Evolutionary conservation across 30 jellyfish, hydroid and myxozoan species (phyloP), one percentile per base, ranked within the genome.

Genomic region (Cassiopea xamachana): DNA sequence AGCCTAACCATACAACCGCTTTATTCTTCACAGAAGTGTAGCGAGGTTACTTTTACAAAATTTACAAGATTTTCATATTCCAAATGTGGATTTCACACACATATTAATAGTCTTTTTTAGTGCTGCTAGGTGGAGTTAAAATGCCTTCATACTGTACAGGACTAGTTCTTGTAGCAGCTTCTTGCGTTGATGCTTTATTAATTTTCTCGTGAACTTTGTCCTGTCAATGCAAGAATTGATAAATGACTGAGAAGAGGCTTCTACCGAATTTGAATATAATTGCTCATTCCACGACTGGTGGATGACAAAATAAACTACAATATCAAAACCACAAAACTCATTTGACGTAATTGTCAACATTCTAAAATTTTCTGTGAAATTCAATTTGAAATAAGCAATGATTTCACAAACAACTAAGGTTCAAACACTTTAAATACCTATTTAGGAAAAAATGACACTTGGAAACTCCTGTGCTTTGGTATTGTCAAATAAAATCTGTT

Each of bases 101-200:
- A 18, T 68, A 2, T 60, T 82, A 79, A 75, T 84, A 89, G 73
- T 91, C 97, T 75, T 95, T 95, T 84, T 95, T 95, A 85, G 99
- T 88, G 68, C 99, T 95, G 70, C 89, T 89, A 17, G 99, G 99
- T 47, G 99, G 99, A 18, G 99, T 95, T 72, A 95, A 79, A 44
- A 95, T 78, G 10, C 99, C 99, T 60, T 87, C 88, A 84, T 92
- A 95, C 71, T 92, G 96, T 14, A 95, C 92, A 8, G 98, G 97
- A 75, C 98, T 95, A 61, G 89, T 91, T 77, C 98, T 75, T 55
- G 85, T 69, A 3, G 82, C 59, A 27, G 81, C 92, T 46, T 90
- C 95, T 46, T 87, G 87, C 43, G 94, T 98, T 49, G 86, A 87
- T 72, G 90, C 82, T n/a, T 89, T 85, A 50, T 69, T 91, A 82